Evolutionary conservation across 1,140 invertebrate genomes (phyloP), one percentile per base, ranked within the genome.

Genomic region (Euglossa dilemma): DNA sequence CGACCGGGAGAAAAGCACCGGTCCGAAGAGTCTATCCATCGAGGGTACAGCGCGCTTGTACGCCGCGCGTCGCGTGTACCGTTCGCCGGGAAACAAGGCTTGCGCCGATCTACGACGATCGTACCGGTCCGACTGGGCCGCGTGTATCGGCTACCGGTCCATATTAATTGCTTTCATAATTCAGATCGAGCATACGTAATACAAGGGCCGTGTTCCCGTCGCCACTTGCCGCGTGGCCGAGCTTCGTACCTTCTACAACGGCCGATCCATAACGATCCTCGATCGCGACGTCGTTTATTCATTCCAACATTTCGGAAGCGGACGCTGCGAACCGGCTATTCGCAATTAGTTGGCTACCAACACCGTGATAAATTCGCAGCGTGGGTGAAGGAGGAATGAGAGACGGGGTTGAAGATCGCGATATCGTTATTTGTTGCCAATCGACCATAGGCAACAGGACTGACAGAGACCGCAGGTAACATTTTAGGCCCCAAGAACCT

Each of bases 151-250:
- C 83, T 83, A 82, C 84, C 70, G 66, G 73, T 89, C 71, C 79
- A 77, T 79, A 82, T 87, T 88, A 89, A 89, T 89, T 86, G 84
- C 74, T 84, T 81, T 86, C 66, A 80, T 89, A 82, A 89, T 89
- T 88, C 84, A 83, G 78, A 69, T 43, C 80, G 80, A 84, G 74
- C 76, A 71, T 77, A 74, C 57, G 73, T 64, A 83, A 87, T 83
- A 80, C 47, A 54, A 59, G 36, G 74, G 36, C 56, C 70, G 57
- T 78, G 36, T 84, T 84, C 8, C 72, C 63, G 25, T 80, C 56
- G 78, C 59, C 79, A 82, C 79, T 82, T 69, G 66, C 45, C 72
- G 61, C 72, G 66, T 70, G 14, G 47, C 9, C 78, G 64, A 56
- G 64, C 73, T 72, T 64, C 70, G 70, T 43, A 75, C 36, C 59